phyloP scores from a whole-genome alignment of 2,797 vertebrate species.

The Botia almorhae region DNA sequence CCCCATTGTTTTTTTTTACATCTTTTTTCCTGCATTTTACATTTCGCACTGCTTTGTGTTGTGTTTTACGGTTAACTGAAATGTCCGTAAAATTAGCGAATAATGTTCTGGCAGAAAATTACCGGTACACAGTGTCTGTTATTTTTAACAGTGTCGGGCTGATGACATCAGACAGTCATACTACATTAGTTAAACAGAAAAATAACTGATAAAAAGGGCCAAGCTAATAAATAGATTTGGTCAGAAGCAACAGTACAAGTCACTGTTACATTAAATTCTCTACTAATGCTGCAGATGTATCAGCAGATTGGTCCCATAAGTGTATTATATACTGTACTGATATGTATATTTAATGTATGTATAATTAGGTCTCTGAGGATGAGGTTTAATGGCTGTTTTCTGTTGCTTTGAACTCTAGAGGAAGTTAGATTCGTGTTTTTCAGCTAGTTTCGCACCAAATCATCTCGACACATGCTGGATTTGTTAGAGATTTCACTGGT shows the following conservation, averaged over 20 bases:
- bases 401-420: not conserved
- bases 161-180: not conserved
- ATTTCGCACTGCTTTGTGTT: no score
- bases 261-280: not conserved
- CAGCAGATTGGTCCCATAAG: conserved; percentile 25
- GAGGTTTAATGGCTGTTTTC: conserved; percentile 32
- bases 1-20: no score
- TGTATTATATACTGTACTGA: not conserved
- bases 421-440: not conserved
- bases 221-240: not conserved
- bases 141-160: no score
- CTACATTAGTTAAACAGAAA: not conserved
- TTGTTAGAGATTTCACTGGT: not conserved
- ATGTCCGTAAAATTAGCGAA: no score
- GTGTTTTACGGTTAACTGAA: no score
- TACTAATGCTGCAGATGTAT: not conserved
- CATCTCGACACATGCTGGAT: not conserved
- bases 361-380: conserved; percentile 23
- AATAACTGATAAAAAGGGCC: not conserved
- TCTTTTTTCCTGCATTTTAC: no score
- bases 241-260: not conserved
- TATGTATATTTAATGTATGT: conserved; percentile 2
- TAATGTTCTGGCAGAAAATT: no score
- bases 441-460: not conserved
- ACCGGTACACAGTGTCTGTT: no score